Base-by-base conservation (phyloP, 2,113 vertebrate genomes). In the Anser cygnoides region DNA sequence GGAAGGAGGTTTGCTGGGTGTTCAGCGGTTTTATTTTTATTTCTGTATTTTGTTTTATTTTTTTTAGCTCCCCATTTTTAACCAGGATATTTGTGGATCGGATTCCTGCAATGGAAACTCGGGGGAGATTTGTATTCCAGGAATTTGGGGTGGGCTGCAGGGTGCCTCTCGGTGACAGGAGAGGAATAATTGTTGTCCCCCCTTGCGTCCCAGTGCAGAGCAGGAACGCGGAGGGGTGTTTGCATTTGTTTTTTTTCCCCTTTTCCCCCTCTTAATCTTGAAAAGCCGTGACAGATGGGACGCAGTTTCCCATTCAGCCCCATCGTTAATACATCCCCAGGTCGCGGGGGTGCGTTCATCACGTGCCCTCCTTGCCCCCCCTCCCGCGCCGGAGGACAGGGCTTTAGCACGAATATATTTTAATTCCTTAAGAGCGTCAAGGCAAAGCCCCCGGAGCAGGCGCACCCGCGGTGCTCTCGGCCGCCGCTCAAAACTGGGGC, bases 341-440 rank as follows among this genome's bases (percentile, higher is more conserved):
- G 58, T 70, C 49, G 1, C 1, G 3, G 87, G 66, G 66, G 10
- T 5, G 72, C 9, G 31, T 49, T 77, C 1, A 11, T 83, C 80
- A 58, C 7, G 3, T 52, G 87, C 71, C 16, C 9, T 9, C 57
- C 43, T 73, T 5, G 0, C 49, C 18, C 41, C 31, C 20, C 25
- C 63, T 25, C 31, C 6, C 6, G 23, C 50, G 22, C 50, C 23
- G 12, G 29, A 57, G 71, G 31, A 54, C 63, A 35, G 57, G 43
- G 71, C 50, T 91, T 95, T 89, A 70, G 52, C 35, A 2, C 0
- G 19, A 15, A 33, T 1, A 4, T 33, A 22, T 89, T 90, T 95
- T 91, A 84, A 96, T 95, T 91, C 96, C 87, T 94, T 94, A 87
- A 84, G 87, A 95, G 84, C 7, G 19, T 92, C 94, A 91, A 57